These are phyloP conservation scores for Spea bombifrons DNA, from an alignment of 2,113 vertebrate species.

Conservation along the genomic window DNA sequence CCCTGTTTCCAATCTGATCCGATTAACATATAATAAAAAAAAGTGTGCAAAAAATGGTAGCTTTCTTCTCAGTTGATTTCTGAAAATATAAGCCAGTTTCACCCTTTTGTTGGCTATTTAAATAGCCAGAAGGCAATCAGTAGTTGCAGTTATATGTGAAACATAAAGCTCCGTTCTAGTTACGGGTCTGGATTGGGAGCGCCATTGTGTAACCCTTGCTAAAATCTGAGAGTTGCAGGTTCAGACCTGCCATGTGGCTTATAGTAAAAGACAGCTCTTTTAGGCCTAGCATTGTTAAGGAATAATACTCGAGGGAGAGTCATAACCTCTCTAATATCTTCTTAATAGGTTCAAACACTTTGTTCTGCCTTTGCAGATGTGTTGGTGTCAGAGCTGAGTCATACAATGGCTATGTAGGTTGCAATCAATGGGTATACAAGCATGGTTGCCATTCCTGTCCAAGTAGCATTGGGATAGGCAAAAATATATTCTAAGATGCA, in stretches of 20 bases:
- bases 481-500: no score
- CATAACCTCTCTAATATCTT: not conserved
- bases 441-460: no score
- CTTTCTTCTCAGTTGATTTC: no score
- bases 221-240: not conserved
- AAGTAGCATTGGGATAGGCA: no score
- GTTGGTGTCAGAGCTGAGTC: not conserved
- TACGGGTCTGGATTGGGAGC: not conserved
- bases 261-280: conserved; percentile 2
- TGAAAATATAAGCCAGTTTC: no score
- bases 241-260: not conserved
- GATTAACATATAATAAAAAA: no score
- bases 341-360: not conserved
- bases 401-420: not conserved
- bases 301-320: not conserved
- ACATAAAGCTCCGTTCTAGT: not conserved
- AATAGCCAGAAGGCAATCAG: not conserved
- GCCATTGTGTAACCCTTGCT: not conserved
- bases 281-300: not conserved
- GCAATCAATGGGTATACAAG: no score
- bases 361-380: not conserved
- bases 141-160: not conserved
- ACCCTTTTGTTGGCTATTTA: not conserved
- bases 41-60: no score
- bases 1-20: no score